A percentile compares a stretch with the other conserved stretches of the same genome.
Evolutionary conservation across 2,888 invertebrate genomes (phyloP).

Genomic region (Lasiommata megera): DNA sequence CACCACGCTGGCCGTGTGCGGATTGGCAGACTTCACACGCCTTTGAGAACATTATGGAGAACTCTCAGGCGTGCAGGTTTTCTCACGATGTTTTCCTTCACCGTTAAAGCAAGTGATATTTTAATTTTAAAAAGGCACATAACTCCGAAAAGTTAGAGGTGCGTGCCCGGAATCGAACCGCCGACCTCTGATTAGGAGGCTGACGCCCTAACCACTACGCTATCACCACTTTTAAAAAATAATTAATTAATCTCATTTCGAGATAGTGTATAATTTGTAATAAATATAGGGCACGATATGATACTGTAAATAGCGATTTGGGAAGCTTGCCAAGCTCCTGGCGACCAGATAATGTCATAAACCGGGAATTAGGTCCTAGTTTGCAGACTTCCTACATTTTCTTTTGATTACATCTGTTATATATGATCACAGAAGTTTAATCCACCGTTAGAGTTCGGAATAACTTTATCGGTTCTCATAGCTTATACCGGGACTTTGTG

Average conservation of each 20-base stretch:
- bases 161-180: no score
- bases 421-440: conserved; percentile 21
- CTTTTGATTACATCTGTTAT: conserved; percentile 36
- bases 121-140: no score
- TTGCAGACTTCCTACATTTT: conserved; percentile 37
- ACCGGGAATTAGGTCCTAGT: conserved; percentile 35
- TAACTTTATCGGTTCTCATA: conserved; percentile 6
- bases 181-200: no score
- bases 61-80: no score
- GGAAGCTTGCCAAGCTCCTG: conserved; percentile 34
- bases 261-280: conserved; percentile 28
- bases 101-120: no score
- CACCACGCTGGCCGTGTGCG: no score
- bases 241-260: background rate
- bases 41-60: no score
- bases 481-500: background rate
- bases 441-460: conserved; percentile 9
- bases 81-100: no score
- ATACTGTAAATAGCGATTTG: conserved; percentile 29
- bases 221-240: no score
- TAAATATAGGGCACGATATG: conserved; percentile 29
- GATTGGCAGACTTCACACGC: no score
- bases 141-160: no score
- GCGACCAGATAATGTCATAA: conserved; percentile 33
- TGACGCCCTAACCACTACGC: no score